Percentiles rank a stretch among this genome's conserved stretches.
Conservation (phyloP, 2,113 vertebrate species). For the Gopherus flavomarginatus region DNA sequence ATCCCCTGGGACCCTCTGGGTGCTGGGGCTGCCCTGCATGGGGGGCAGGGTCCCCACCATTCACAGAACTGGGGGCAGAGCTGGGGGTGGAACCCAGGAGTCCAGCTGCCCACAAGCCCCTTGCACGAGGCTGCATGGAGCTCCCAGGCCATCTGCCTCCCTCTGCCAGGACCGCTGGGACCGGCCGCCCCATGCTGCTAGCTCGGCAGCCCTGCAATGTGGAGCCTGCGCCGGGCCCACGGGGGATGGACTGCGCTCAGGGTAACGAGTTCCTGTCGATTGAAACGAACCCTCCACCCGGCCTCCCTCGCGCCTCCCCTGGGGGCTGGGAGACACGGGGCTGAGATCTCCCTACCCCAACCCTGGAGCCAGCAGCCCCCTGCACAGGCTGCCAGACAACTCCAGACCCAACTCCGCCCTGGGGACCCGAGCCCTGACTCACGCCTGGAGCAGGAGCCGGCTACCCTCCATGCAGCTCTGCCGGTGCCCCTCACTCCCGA, state of each 20-base stretch:
- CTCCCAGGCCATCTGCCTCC: slow-evolving; percentile 34
- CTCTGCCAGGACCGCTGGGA: background rate
- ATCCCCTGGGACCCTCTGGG: too few relatives aligned
- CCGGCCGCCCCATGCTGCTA: background rate
- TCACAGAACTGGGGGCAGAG: too few relatives aligned
- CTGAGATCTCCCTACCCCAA: too few relatives aligned
- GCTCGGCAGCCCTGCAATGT: slow-evolving; percentile 48
- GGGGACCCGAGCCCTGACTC: background rate
- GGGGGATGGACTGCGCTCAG: slow-evolving; percentile 3
- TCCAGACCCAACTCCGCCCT: too few relatives aligned
- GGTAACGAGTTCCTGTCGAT: slow-evolving; percentile 76
- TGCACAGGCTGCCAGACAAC: too few relatives aligned
- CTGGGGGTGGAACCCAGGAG: too few relatives aligned
- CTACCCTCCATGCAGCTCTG: too few relatives aligned
- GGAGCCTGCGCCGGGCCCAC: background rate
- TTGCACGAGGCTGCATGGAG: too few relatives aligned
- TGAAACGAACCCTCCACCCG: slow-evolving; percentile 48
- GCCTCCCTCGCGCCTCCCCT: background rate
- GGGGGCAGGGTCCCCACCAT: background rate
- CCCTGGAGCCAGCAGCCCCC: too few relatives aligned
- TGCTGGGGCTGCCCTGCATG: too few relatives aligned
- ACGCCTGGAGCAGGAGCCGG: background rate
- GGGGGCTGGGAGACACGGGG: background rate
- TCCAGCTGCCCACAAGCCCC: too few relatives aligned
- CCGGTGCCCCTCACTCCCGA: too few relatives aligned